A percentile compares a stretch with the other conserved stretches of the same genome.
These are phyloP conservation scores for Xiphydria camelus DNA, from an alignment of 2,888 invertebrate species.

Conservation along the genomic window DNA sequence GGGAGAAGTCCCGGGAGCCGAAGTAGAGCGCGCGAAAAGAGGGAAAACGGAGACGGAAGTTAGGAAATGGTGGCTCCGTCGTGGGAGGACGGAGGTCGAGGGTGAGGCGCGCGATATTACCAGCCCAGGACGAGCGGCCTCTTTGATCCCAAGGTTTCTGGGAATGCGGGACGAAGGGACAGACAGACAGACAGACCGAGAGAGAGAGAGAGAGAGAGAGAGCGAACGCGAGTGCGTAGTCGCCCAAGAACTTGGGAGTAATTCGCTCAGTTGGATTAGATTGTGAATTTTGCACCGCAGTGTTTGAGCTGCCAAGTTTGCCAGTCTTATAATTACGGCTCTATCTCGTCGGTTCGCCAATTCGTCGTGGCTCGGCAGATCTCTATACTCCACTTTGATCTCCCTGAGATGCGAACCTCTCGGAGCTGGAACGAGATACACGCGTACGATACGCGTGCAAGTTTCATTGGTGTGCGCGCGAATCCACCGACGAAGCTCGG, in stretches of 20 bases:
- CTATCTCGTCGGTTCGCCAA: slow-evolving; percentile 32
- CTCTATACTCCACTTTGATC: slow-evolving; percentile 32
- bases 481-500: too few species aligned
- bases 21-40: too few species aligned
- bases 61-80: slow-evolving; percentile 12
- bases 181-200: too few species aligned
- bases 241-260: slow-evolving; percentile 40
- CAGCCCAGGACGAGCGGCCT: slow-evolving; percentile 17
- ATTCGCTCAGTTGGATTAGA: slow-evolving; percentile 52
- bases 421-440: too few species aligned
- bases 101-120: slow-evolving; percentile 10
- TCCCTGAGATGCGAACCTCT: too few species aligned
- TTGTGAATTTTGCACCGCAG: slow-evolving; percentile 46
- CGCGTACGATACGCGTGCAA: too few species aligned
- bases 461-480: too few species aligned
- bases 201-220: too few species aligned
- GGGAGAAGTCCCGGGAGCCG: too few species aligned
- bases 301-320: too few species aligned
- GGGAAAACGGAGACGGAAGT: too few species aligned
- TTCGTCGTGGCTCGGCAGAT: slow-evolving; percentile 28
- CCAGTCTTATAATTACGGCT: slow-evolving; percentile 41
- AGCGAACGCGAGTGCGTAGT: slow-evolving; percentile 33
- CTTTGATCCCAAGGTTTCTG: slow-evolving; percentile 51
- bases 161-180: slow-evolving; percentile 43
- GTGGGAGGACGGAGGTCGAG: not conserved